phyloP scores from a whole-genome alignment of 2,888 invertebrate genomes.

The Melanchra persicariae region DNA sequence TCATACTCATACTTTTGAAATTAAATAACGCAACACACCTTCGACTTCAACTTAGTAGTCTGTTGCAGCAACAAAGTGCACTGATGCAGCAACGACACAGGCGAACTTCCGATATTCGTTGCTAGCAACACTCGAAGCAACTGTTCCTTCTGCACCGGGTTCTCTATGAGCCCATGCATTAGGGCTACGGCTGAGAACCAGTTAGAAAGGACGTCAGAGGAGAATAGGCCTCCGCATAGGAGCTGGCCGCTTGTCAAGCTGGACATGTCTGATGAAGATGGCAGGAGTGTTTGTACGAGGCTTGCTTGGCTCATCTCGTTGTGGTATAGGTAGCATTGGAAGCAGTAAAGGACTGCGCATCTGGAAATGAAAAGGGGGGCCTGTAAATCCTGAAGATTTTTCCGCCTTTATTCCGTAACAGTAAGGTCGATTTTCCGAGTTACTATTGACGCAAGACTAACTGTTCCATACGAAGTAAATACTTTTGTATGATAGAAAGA shows the following conservation, averaged over 20 bases:
- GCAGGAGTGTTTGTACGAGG: conserved; percentile 97
- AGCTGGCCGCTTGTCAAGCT: conserved; percentile 96
- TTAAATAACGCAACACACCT: conserved; percentile 83
- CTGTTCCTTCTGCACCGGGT: conserved; percentile 96
- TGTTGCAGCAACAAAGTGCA: conserved; percentile 96
- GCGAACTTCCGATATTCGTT: conserved; percentile 95
- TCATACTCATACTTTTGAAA: not conserved
- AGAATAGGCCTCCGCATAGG: conserved; percentile 97
- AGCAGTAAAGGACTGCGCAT: conserved; percentile 99
- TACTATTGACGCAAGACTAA: not conserved
- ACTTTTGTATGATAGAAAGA: not conserved
- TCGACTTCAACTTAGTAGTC: conserved; percentile 94
- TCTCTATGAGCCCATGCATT: conserved; percentile 97
- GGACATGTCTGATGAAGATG: conserved; percentile 94
- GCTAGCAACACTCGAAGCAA: conserved; percentile 97
- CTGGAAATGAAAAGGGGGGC: conserved; percentile 82
- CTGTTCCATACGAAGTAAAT: not conserved
- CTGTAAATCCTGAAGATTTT: too few relatives aligned
- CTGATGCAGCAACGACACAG: conserved; percentile 97
- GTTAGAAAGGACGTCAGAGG: conserved; percentile 96
- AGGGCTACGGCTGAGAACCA: conserved; percentile 99
- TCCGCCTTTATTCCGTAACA: too few relatives aligned
- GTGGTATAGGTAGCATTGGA: conserved; percentile 98
- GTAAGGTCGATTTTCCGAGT: not conserved
- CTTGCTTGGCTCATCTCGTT: conserved; percentile 97